Evolutionary conservation across 1,140 invertebrate genomes (phyloP).

Genomic region (Habropoda laboriosa): DNA sequence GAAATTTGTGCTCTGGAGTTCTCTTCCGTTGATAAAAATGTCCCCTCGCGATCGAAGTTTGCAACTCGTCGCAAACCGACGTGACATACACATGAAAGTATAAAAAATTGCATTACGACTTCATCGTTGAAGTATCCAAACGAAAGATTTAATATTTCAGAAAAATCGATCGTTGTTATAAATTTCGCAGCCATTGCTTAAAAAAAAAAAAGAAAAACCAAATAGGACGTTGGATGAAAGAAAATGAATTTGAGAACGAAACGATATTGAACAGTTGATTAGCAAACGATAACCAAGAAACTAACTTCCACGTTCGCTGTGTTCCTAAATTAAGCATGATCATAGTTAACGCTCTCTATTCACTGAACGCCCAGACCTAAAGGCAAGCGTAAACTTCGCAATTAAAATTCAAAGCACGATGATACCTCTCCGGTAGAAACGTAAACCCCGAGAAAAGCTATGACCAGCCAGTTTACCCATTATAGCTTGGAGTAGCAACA

Average conservation of each 20-base stretch:
- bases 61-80: too few relatives aligned
- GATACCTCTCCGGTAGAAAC: conserved; percentile 31
- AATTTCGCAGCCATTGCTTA: too few relatives aligned
- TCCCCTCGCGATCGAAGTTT: too few relatives aligned
- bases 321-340: conserved; percentile 32
- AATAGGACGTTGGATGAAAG: too few relatives aligned
- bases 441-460: conserved; percentile 47
- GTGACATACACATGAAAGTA: too few relatives aligned
- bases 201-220: too few relatives aligned
- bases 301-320: conserved; percentile 10
- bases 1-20: too few relatives aligned
- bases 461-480: conserved; percentile 35
- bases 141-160: too few relatives aligned
- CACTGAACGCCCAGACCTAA: conserved; percentile 26
- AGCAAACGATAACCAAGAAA: conserved; percentile 27
- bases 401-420: conserved; percentile 56
- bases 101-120: too few relatives aligned
- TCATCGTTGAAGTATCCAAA: too few relatives aligned
- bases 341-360: conserved; percentile 44
- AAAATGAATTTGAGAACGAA: not conserved
- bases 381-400: conserved; percentile 38
- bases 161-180: too few relatives aligned
- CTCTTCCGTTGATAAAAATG: too few relatives aligned
- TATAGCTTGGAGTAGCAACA: conserved; percentile 24
- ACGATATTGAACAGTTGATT: conserved; percentile 20